Base-by-base conservation (phyloP, 2,888 invertebrate genomes). In the Diplolepis rosae region DNA sequence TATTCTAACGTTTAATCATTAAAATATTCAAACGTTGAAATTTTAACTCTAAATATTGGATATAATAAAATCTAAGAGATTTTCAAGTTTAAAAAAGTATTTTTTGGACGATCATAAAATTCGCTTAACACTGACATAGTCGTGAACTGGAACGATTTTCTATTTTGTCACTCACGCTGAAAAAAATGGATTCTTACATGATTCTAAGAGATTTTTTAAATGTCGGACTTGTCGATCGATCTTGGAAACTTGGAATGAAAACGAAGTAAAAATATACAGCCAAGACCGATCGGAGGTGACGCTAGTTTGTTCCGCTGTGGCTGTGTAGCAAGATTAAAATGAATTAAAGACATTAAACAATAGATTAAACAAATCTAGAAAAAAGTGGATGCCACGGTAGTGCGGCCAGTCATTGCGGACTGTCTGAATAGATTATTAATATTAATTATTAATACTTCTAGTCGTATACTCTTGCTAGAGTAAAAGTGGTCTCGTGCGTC, bases 381-480 rank as follows among this genome's bases (percentile, higher is more conserved):
- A n/a, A 71, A 72, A 71, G 68, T 71, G 67, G 70, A 66, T 75
- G 70, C 72, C 61, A 39, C 61, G 35, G 61, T 39, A 22, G 83
- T 82, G 83, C 86, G 86, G 85, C 87, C 87, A 87, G 86, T 84
- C 84, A 83, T 84, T 84, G 79, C 81, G 82, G 82, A 85, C 82
- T 85, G 84, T 85, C 83, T 83, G 83, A 84, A 84, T 82, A 81
- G 80, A 84, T 87, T 81, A 86, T 85, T 84, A 83, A 84, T 78
- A 79, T 84, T 84, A 85, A 81, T 84, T 85, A 83, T 85, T 87
- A 88, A 88, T 88, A 88, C 88, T 88, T 88, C 88, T 88, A 88
- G 85, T 88, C 88, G 88, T 88, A 88, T 88, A 88, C 88, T 85
- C 87, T 85, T 83, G 82, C 81, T 85, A 88, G 87, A 88, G 87